Evolutionary conservation across 1,140 invertebrate genomes (phyloP).

Genomic region (Scaptodrosophila lebanonensis): DNA sequence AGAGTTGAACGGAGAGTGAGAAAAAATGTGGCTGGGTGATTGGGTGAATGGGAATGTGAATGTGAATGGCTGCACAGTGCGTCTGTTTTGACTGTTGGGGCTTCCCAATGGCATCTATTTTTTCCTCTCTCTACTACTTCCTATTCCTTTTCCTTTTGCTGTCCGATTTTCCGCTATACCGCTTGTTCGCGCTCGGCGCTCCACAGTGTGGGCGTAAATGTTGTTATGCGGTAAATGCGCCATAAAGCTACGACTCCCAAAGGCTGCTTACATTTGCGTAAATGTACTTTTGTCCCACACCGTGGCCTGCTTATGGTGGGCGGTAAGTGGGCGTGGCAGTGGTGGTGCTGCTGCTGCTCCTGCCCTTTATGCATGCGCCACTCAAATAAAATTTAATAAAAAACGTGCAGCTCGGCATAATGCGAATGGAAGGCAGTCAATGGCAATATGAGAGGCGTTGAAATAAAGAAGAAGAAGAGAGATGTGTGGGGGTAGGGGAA

Average conservation of each 20-base stretch:
- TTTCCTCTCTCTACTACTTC: no score
- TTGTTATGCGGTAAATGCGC: constrained; percentile 67
- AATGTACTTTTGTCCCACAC: constrained; percentile 23
- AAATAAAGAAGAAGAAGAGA: background rate
- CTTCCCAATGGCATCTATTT: no score
- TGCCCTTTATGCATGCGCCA: constrained; percentile 52
- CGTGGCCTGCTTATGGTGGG: constrained; percentile 30
- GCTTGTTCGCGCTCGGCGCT: no score
- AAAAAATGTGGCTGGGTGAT: no score
- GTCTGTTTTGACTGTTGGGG: no score
- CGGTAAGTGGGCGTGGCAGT: constrained; percentile 13
- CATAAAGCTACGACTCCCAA: constrained; percentile 57
- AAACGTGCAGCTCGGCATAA: constrained; percentile 67
- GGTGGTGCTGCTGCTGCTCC: background rate
- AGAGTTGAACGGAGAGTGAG: no score
- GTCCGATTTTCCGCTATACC: no score
- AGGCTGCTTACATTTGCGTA: constrained; percentile 45
- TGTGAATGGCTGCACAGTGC: no score
- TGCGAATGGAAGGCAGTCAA: constrained; percentile 42
- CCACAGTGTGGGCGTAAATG: constrained; percentile 70
- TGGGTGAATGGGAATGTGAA: no score
- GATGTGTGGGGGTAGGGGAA: background rate
- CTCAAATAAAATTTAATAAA: constrained; percentile 74
- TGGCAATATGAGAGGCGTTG: constrained; percentile 35
- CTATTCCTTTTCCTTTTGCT: no score